phyloP scores from a whole-genome alignment of 1,140 invertebrate species.

The Coelopa frigida region DNA sequence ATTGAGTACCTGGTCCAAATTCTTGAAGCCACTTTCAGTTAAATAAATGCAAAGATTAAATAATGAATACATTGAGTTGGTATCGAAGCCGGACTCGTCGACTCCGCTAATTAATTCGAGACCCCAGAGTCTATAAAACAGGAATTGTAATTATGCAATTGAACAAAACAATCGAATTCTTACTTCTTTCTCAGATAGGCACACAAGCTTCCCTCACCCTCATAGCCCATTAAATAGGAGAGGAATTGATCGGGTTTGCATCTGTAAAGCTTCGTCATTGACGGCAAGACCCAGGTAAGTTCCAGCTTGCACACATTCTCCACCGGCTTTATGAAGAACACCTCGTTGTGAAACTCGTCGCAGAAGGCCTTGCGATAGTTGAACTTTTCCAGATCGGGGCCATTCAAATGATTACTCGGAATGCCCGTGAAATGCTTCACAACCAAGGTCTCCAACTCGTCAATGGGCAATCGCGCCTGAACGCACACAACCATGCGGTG shows the following conservation, averaged over 20 bases:
- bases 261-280: constrained; percentile 44
- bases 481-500: constrained; percentile 83
- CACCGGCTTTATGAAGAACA: constrained; percentile 75
- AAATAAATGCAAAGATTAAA: constrained; percentile 69
- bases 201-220: constrained; percentile 79
- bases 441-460: constrained; percentile 61
- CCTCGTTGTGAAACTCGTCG: constrained; percentile 55
- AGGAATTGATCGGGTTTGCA: constrained; percentile 72
- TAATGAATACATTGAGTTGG: constrained; percentile 63
- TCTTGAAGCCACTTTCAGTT: constrained; percentile 69
- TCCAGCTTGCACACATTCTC: constrained; percentile 62
- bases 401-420: constrained; percentile 54
- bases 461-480: constrained; percentile 68
- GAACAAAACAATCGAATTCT: constrained; percentile 29
- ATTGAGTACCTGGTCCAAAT: constrained; percentile 54
- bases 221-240: constrained; percentile 77
- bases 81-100: constrained; percentile 66
- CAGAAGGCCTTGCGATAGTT: constrained; percentile 53
- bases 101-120: constrained; percentile 70
- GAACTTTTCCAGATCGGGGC: constrained; percentile 51
- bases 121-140: constrained; percentile 64
- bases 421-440: constrained; percentile 56
- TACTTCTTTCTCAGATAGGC: constrained; percentile 71
- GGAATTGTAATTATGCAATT: constrained; percentile 3
- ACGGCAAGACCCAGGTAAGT: constrained; percentile 74